Base-by-base conservation (phyloP, 2,888 invertebrate genomes). In the Fragum sueziense region DNA sequence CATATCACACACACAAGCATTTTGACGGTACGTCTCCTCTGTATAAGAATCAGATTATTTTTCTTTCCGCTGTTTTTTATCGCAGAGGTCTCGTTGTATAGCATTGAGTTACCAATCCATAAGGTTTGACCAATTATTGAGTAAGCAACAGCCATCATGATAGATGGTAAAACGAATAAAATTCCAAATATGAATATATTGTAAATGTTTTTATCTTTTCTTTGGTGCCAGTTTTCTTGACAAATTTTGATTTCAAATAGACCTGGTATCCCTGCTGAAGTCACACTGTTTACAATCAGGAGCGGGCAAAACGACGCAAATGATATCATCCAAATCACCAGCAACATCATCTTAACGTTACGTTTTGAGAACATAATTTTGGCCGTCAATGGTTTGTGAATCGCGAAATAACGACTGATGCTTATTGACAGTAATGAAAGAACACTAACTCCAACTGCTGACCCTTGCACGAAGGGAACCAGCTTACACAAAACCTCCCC, bases 381-480 rank as follows among this genome's bases (percentile, higher is more conserved):
- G 1, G 89, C 88, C 34, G 85, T 85, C 11, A 89, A 52, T 20
- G 89, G 89, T 68, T 81, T 87, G 52, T 88, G 84, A 22, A 88
- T 88, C 31, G 88, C 88, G 37, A 86, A 84, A 75, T 88, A 89
- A 22, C 90, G 82, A 68, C 89, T 88, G 33, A 88, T 80, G 72
- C 89, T 89, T 47, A 90, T 90, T 20, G 85, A 84, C 20, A 90
- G 77, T 59, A 91, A 81, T 11, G 87, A 88, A 0, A 91, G 79
- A 9, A 89, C 88, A 71, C 90, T 88, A 27, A 91, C 89, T 1
- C 83, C 81, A 0, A 90, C 87, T 0, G 89, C 88, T 4, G 87
- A 84, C 31, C 89, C 89, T 70, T 90, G 90, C 1, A 90, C 52
- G 79, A 90, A 90, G 1, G 88, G 85, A 11, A 85, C 80, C 25